Evolutionary conservation across 2,888 invertebrate genomes (phyloP).

Genomic region (Digitonthophagus gazella): DNA sequence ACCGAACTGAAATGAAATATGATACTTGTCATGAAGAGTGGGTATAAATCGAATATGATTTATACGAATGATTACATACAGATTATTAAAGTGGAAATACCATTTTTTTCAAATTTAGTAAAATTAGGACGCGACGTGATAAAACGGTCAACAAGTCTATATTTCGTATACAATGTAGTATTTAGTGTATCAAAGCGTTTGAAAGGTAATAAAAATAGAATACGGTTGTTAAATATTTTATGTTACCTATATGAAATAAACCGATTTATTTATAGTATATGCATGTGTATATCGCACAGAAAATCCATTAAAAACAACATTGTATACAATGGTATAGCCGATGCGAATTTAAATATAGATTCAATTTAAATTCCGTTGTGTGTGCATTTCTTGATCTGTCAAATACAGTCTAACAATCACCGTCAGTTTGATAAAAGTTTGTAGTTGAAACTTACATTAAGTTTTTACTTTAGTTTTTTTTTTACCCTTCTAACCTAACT

Average conservation of each 20-base stretch:
- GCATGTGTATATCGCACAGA: not conserved
- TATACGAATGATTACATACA: not conserved
- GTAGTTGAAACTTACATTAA: too few species aligned
- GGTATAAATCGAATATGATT: not conserved
- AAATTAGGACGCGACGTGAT: not conserved
- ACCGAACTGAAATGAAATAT: not conserved
- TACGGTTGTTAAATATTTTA: not conserved
- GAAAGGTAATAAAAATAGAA: not conserved
- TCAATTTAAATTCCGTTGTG: too few species aligned
- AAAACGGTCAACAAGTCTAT: not conserved
- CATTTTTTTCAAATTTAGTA: not conserved
- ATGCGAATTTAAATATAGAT: not conserved
- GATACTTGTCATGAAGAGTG: not conserved
- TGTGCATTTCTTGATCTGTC: too few species aligned
- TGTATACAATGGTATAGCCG: not conserved
- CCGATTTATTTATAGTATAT: not conserved
- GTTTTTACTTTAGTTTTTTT: too few species aligned
- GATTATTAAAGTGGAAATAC: not conserved
- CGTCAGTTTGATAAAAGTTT: too few species aligned
- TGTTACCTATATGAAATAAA: not conserved
- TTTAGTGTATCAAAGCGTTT: not conserved
- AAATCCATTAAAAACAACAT: not conserved
- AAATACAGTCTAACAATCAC: too few species aligned
- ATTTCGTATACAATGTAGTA: not conserved
- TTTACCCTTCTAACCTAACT: too few species aligned